These are phyloP conservation scores for Lypha dubia DNA, from an alignment of 2,888 invertebrate genomes.

Conservation along the genomic window DNA sequence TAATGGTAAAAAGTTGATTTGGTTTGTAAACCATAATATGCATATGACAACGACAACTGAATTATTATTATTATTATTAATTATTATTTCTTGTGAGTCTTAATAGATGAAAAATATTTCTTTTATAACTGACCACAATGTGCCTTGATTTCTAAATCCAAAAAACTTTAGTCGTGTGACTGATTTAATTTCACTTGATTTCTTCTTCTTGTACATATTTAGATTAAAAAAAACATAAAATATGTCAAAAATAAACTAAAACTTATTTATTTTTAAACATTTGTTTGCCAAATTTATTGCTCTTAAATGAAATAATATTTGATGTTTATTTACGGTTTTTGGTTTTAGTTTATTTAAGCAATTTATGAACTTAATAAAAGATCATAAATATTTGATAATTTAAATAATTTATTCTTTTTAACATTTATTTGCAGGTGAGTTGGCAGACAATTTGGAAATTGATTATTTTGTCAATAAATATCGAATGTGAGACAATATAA, in stretches of 20 bases:
- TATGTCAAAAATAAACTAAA: neutral
- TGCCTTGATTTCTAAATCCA: too few species aligned
- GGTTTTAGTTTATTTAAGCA: constrained; percentile 7
- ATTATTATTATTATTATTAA: too few species aligned
- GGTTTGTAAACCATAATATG: too few species aligned
- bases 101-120: too few species aligned
- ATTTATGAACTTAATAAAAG: constrained; percentile 51
- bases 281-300: constrained; percentile 29
- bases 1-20: too few species aligned
- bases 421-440: constrained; percentile 65
- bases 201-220: constrained; percentile 1
- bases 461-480: neutral
- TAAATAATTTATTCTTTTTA: constrained; percentile 57
- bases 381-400: constrained; percentile 56
- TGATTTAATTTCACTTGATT: neutral
- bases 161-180: neutral
- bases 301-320: constrained; percentile 20
- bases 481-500: constrained; percentile 28
- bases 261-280: constrained; percentile 25
- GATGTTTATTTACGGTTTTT: constrained; percentile 26
- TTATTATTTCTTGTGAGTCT: too few species aligned
- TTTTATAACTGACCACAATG: too few species aligned
- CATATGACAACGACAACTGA: too few species aligned
- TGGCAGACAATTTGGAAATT: constrained; percentile 43
- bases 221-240: constrained; percentile 22